Evolutionary conservation across 1,140 invertebrate genomes (phyloP).

Genomic region (Achroia grisella): DNA sequence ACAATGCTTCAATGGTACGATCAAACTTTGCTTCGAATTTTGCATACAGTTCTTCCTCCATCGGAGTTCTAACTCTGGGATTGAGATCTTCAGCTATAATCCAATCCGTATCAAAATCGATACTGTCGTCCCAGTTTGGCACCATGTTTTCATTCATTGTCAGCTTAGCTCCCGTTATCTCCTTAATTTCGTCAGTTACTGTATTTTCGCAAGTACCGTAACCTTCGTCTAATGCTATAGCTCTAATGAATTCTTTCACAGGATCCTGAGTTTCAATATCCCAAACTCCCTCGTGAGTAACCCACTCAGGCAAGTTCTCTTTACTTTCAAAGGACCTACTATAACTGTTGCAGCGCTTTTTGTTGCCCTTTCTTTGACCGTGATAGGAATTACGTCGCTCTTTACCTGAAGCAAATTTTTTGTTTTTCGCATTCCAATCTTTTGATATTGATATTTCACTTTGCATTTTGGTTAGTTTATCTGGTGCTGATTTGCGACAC

Average conservation of each 20-base stretch:
- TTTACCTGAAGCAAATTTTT: constrained; percentile 45
- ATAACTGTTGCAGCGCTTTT: constrained; percentile 57
- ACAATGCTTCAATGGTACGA: constrained; percentile 78
- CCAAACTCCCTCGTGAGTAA: constrained; percentile 67
- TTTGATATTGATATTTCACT: constrained; percentile 50
- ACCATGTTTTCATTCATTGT: constrained; percentile 48
- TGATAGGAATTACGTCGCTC: constrained; percentile 66
- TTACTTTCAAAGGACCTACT: constrained; percentile 60
- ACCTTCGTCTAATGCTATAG: constrained; percentile 64
- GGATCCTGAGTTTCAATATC: constrained; percentile 70
- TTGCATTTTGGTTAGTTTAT: constrained; percentile 57
- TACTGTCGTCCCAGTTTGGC: constrained; percentile 54
- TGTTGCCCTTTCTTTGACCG: constrained; percentile 53
- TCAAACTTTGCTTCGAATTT: constrained; percentile 80
- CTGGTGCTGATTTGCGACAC: constrained; percentile 48
- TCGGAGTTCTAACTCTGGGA: constrained; percentile 39
- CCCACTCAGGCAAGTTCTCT: constrained; percentile 68
- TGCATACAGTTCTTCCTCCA: constrained; percentile 75
- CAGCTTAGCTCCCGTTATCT: constrained; percentile 34
- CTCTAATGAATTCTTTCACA: constrained; percentile 65
- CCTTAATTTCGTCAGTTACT: constrained; percentile 54
- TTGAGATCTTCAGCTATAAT: constrained; percentile 48
- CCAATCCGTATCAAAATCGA: constrained; percentile 54
- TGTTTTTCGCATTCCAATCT: constrained; percentile 60
- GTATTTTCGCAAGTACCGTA: constrained; percentile 72